Evolutionary conservation across 2,113 vertebrate genomes (phyloP), one percentile per base, ranked within the genome.

Genomic region (Tragelaphus imberbis): DNA sequence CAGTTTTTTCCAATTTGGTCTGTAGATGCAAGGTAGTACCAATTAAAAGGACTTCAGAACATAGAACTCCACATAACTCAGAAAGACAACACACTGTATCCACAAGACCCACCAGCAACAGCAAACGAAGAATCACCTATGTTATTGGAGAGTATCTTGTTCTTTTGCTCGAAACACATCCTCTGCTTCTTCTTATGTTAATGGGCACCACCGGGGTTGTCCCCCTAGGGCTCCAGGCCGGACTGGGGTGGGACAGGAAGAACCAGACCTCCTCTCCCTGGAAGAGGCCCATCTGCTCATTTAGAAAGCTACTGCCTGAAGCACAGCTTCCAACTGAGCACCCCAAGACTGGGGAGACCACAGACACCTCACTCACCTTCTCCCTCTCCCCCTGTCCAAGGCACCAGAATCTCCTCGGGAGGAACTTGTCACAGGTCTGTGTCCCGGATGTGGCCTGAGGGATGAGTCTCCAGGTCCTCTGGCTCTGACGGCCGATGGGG

Each of bases 141-240:
- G 21, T 23, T 10, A 40, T 6, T 21, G 10, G 36, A 25, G 68
- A 75, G 68, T 13, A 23, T 23, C 10, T 40, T 12, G n/a, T 12
- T 75, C 68, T 23, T 36, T 40, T 23, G 68, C 68, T 23, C 1
- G n/a, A 71, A 71, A 40, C 36, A 40, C 10, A 13, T 23, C n/a
- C 36, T 40, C 36, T 40, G 21, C 68, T 75, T 0, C 65, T 71
- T 36, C 68, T 40, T 19, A 3, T 12, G 79, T 7, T 81, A 21
- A 21, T 4, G 49, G 77, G 9, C 79, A 12, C 5, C 5, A 0
- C 28, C n/a, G 13, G 19, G n/a, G n/a, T 36, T 75, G 68, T 75
- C 19, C 21, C 68, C 68, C n/a, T 71, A 3, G 36, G 68, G 68
- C 10, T 71, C 33, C 9, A 0, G 9, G 65, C 0, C 0, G 65